Evolutionary conservation across 2,797 vertebrate species (phyloP).

Genomic region (Squalus acanthias): DNA sequence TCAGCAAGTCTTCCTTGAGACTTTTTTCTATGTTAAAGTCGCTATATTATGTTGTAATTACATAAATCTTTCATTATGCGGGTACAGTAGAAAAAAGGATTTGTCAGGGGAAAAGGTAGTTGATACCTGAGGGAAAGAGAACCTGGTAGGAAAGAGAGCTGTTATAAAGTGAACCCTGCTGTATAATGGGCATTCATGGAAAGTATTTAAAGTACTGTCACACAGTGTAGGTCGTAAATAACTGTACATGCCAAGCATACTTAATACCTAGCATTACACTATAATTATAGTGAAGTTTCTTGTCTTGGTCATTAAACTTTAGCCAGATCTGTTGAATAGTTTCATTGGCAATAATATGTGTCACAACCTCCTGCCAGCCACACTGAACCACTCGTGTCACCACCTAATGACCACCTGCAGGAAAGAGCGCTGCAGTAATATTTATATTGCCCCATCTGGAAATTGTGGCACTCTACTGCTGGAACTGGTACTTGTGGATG

Average conservation of each 20-base stretch:
- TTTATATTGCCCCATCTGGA: background rate
- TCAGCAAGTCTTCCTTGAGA: background rate
- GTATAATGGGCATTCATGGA: background rate
- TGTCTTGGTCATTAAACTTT: background rate
- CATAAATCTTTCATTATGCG: background rate
- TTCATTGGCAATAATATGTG: background rate
- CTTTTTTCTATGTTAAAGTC: background rate
- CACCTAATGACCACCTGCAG: background rate
- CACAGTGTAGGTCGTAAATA: background rate
- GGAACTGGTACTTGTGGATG: background rate
- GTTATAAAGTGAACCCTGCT: background rate
- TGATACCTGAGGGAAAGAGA: background rate
- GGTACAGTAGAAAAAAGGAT: background rate
- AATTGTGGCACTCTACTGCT: background rate
- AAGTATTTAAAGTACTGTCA: background rate
- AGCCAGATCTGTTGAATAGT: background rate
- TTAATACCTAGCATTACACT: background rate
- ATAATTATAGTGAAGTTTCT: background rate
- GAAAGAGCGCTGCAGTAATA: background rate
- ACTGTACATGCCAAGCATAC: background rate
- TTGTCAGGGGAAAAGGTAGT: background rate
- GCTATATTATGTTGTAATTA: background rate
- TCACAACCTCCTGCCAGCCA: background rate
- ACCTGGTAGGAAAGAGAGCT: background rate
- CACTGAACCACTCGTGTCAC: background rate